A percentile compares a stretch with the other conserved stretches of the same genome.
phyloP scores from a whole-genome alignment of 1,140 invertebrate genomes.

The Trachelipus rathkii region DNA sequence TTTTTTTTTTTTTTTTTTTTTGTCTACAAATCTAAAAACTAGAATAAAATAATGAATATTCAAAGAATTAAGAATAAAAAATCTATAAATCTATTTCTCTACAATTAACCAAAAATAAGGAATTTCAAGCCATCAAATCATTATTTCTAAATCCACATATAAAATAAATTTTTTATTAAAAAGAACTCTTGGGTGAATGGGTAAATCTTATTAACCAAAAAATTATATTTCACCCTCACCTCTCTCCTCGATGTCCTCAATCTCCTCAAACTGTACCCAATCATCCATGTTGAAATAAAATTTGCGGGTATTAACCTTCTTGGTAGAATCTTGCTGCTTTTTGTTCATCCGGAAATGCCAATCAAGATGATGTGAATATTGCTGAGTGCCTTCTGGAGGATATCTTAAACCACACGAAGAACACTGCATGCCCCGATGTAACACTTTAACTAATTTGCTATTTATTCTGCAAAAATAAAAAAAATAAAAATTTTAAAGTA shows the following conservation, averaged over 20 bases:
- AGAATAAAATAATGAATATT: neutral
- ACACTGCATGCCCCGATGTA: constrained; percentile 89
- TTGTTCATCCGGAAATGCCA: constrained; percentile 96
- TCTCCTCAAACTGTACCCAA: constrained; percentile 91
- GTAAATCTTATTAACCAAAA: constrained; percentile 4
- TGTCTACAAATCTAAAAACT: too few species aligned
- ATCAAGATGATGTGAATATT: constrained; percentile 86
- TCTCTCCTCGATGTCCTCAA: constrained; percentile 86
- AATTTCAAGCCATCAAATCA: neutral
- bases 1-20: too few species aligned
- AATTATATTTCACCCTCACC: constrained; percentile 54
- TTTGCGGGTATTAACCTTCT: constrained; percentile 72
- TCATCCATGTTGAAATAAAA: constrained; percentile 88
- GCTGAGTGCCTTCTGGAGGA: constrained; percentile 75
- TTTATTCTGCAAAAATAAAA: constrained; percentile 61
- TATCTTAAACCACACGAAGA: constrained; percentile 88
- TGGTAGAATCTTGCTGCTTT: constrained; percentile 73
- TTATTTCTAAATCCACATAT: constrained; percentile 17
- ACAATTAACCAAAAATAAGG: neutral
- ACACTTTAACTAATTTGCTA: constrained; percentile 59
- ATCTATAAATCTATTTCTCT: neutral
- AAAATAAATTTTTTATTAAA: constrained; percentile 21
- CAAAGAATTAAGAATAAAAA: neutral
- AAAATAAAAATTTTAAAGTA: too few species aligned
- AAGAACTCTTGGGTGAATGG: neutral